A percentile compares a stretch with the other conserved stretches of the same genome.
Conservation (phyloP, 2,797 vertebrate genomes). For the Crenichthys baileyi region DNA sequence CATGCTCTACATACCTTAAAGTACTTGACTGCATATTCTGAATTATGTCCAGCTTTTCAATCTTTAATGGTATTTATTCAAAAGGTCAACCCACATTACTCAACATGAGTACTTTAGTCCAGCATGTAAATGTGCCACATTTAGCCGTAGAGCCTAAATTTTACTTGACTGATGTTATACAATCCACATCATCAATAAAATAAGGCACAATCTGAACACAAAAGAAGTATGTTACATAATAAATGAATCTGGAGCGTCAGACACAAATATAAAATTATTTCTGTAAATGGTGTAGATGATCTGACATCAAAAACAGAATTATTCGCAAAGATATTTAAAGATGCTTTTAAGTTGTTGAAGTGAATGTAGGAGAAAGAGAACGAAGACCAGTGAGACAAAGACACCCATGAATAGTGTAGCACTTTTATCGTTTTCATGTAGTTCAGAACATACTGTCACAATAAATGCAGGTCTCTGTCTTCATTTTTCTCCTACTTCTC, state of each 20-base stretch:
- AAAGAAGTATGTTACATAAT: background rate
- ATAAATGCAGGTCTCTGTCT: background rate
- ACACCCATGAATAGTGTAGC: background rate
- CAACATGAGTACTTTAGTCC: background rate
- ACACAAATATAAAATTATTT: background rate
- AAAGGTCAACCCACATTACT: background rate
- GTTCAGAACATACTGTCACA: background rate
- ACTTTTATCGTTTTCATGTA: background rate
- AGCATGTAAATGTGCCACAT: background rate
- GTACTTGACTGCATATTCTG: background rate
- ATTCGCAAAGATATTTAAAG: background rate
- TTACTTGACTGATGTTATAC: background rate
- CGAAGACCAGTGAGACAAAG: background rate
- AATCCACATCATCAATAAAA: background rate
- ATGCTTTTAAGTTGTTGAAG: conserved; percentile 16
- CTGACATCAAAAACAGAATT: background rate
- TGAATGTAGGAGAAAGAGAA: background rate
- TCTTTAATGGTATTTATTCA: background rate
- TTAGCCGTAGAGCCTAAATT: background rate
- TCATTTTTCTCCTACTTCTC: background rate
- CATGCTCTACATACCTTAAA: background rate
- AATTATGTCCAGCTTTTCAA: background rate
- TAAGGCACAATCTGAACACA: background rate
- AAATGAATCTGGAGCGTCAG: background rate
- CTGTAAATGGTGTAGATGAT: background rate